Evolutionary conservation across 2,888 invertebrate genomes (phyloP), one percentile per base, ranked within the genome.

Genomic region (Orthonevra nobilis): DNA sequence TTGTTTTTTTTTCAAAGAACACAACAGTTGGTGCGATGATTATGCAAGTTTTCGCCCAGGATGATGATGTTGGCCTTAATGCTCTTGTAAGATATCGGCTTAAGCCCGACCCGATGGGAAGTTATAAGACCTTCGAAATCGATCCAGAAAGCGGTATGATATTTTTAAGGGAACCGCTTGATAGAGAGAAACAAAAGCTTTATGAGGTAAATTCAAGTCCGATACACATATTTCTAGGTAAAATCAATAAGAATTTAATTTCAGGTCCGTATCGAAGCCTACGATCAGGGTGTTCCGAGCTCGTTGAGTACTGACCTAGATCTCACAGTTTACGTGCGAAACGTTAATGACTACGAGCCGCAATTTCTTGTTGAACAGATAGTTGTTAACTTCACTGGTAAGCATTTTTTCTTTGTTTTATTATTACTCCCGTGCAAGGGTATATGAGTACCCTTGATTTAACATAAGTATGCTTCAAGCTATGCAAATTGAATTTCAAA

Each of bases 51-150:
- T 90, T 92, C 54, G 97, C 98, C 0, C 92, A 92, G 48, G 98
- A 98, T 89, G 94, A 94, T 52, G 98, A 98, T 86, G 93, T 94
- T 46, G 98, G 97, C 0, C 91, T 92, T 9, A 98, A 98, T 89
- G 97, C 97, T 0, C 93, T 95, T n/a, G 94, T 98, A 4, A 91
- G 94, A 14, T 98, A 96, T 89, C 91, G 95, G 5, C 89, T 97
- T 46, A 92, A 94, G 83, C 92, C 93, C n/a, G 96, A 96, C 89
- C 92, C 94, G 10, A 91, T 92, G 74, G 95, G 94, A 1, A 94
- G 96, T 83, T 95, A 94, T 92, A 92, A 94, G 82, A 92, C 94
- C 19, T 98, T 98, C 89, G 90, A 92, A 61, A 92, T 98, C 77
- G 94, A 97, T 86, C 92, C 94, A 3, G 92, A 92, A 17, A 93